Percentiles rank a stretch among this genome's conserved stretches.
Conservation (phyloP, 2,113 vertebrate genomes). For the Ophthalmolycus amberensis region DNA sequence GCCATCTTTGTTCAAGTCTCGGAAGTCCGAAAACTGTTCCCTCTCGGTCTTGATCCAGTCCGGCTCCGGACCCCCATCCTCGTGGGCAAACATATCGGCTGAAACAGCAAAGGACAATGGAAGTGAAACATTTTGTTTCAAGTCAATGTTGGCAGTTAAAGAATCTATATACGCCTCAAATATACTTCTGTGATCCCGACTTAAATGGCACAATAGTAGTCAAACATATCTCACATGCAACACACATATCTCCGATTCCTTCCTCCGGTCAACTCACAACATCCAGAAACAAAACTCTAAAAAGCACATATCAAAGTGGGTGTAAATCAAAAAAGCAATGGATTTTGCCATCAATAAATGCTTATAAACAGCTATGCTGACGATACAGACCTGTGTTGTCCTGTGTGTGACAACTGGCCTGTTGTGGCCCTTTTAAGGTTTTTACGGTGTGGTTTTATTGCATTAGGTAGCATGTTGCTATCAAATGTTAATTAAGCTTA, state of each 20-base stretch:
- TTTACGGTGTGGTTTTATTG: background rate
- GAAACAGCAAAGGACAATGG: slow-evolving; percentile 23
- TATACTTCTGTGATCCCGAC: too few relatives aligned
- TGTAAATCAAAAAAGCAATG: background rate
- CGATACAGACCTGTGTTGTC: too few relatives aligned
- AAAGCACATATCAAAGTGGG: background rate
- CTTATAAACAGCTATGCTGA: background rate
- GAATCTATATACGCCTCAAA: background rate
- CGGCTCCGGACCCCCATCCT: slow-evolving; percentile 93
- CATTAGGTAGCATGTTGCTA: background rate
- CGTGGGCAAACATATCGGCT: slow-evolving; percentile 98
- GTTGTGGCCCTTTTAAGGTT: background rate
- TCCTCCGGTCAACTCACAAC: slow-evolving; percentile 1
- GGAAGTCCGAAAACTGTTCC: slow-evolving; percentile 96
- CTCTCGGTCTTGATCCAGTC: slow-evolving; percentile 95
- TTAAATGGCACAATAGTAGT: background rate
- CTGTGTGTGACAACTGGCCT: background rate
- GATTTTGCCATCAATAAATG: background rate
- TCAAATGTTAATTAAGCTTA: background rate
- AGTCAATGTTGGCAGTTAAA: background rate
- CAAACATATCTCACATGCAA: background rate
- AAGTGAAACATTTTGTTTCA: background rate
- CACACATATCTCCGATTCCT: background rate
- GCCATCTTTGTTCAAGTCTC: slow-evolving; percentile 96
- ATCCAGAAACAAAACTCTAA: background rate